These are phyloP conservation scores for Rhorus exstirpatorius DNA, from an alignment of 2,888 invertebrate species.

Conservation along the genomic window DNA sequence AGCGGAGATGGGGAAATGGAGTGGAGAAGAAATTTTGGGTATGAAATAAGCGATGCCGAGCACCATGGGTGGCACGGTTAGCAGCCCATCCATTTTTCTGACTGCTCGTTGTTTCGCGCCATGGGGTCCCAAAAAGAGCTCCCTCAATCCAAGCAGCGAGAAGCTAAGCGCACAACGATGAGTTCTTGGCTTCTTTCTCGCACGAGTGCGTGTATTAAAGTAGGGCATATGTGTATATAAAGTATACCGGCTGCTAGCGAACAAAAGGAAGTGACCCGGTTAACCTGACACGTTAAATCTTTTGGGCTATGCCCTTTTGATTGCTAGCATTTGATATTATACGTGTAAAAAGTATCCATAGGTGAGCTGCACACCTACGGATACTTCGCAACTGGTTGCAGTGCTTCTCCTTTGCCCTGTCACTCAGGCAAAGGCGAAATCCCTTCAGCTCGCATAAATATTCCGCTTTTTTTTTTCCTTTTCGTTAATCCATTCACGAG, in stretches of 20 bases:
- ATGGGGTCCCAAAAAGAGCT: constrained; percentile 80
- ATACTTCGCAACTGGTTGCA: not conserved
- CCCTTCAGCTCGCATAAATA: constrained; percentile 28
- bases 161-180: constrained; percentile 46
- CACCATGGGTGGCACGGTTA: constrained; percentile 86
- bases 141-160: constrained; percentile 67
- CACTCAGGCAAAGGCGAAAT: constrained; percentile 50
- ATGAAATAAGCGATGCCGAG: constrained; percentile 79
- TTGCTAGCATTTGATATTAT: not conserved
- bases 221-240: constrained; percentile 17
- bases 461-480: constrained; percentile 28
- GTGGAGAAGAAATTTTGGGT: constrained; percentile 72
- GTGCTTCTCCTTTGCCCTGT: constrained; percentile 40
- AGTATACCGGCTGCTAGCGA: constrained; percentile 1
- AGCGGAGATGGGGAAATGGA: constrained; percentile 55
- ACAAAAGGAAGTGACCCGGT: constrained; percentile 18
- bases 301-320: not conserved
- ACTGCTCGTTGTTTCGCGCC: constrained; percentile 85
- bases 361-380: constrained; percentile 11
- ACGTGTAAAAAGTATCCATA: constrained; percentile 2
- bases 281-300: not conserved
- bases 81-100: constrained; percentile 86
- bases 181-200: constrained; percentile 63
- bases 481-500: constrained; percentile 23
- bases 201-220: constrained; percentile 52